A percentile compares a stretch with the other conserved stretches of the same genome.
Evolutionary conservation across 2,888 invertebrate species (phyloP).

Genomic region (Oithona nana): DNA sequence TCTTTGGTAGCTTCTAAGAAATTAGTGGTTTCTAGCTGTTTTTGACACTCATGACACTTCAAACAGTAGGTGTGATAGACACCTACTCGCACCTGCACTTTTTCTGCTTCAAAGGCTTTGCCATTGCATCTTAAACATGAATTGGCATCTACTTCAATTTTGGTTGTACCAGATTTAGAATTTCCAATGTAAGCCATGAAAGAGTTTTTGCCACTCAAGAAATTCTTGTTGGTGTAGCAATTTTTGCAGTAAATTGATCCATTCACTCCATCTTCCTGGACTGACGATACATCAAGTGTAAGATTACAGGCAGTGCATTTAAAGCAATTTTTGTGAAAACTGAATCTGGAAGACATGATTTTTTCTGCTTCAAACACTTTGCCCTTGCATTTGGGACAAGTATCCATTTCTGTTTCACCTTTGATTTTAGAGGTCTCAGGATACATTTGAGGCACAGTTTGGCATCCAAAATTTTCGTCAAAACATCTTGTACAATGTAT

Average conservation of each 20-base stretch:
- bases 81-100: not conserved
- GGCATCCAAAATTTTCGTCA: not conserved
- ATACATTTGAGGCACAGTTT: not conserved
- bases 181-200: not conserved
- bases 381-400: not conserved
- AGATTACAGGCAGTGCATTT: not conserved
- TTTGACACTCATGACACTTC: not conserved
- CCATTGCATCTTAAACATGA: not conserved
- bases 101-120: conserved; percentile 3
- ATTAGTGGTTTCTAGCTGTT: not conserved
- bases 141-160: not conserved
- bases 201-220: not conserved
- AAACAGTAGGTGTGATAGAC: not conserved
- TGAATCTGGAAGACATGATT: not conserved
- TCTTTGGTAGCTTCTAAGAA: conserved; percentile 1
- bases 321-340: not conserved
- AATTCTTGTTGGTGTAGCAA: not conserved
- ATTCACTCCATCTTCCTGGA: not conserved
- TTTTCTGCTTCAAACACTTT: conserved; percentile 12
- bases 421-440: not conserved
- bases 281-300: not conserved
- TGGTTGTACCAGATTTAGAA: not conserved
- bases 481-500: conserved; percentile 2
- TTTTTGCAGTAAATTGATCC: not conserved
- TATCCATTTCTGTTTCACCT: not conserved